Percentiles rank a stretch among this genome's conserved stretches.
These are phyloP conservation scores for Hypomecis atomaria DNA, from an alignment of 2,888 invertebrate genomes.

Conservation along the genomic window DNA sequence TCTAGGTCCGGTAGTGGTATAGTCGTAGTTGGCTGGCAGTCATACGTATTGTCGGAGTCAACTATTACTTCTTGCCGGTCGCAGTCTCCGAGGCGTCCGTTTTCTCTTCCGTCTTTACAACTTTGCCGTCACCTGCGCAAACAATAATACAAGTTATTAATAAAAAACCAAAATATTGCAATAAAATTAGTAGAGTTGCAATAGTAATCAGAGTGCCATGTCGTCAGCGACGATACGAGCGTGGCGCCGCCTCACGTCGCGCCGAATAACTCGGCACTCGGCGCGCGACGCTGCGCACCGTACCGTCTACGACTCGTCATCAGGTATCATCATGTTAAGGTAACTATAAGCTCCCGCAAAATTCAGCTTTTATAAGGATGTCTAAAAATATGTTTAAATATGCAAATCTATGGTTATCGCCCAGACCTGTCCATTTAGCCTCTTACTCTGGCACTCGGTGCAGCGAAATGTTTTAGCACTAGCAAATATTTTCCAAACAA, in stretches of 20 bases:
- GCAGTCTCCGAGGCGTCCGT: conserved; percentile 69
- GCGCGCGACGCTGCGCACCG: conserved; percentile 23
- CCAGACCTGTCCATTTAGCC: too few species aligned
- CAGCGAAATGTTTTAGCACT: too few species aligned
- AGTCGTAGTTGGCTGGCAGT: conserved; percentile 19
- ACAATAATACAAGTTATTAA: too few species aligned
- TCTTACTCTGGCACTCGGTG: too few species aligned
- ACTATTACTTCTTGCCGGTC: conserved; percentile 63
- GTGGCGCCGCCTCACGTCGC: conserved; percentile 29
- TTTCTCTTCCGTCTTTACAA: conserved; percentile 81
- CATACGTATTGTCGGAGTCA: conserved; percentile 17
- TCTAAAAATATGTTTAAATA: too few species aligned
- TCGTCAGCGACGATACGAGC: conserved; percentile 47
- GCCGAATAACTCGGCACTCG: conserved; percentile 53
- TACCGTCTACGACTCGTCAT: conserved; percentile 66
- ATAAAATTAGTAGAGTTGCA: background rate
- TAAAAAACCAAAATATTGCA: background rate
- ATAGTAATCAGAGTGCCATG: conserved; percentile 58
- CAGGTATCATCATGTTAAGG: conserved; percentile 61
- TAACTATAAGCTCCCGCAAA: background rate
- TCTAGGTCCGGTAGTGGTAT: conserved; percentile 1
- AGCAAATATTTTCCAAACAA: too few species aligned
- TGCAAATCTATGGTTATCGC: too few species aligned
- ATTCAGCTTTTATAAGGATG: too few species aligned
- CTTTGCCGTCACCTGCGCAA: conserved; percentile 76